Evolutionary conservation across 2,113 vertebrate genomes (phyloP), one percentile per base, ranked within the genome.

Genomic region (Oriolus oriolus): DNA sequence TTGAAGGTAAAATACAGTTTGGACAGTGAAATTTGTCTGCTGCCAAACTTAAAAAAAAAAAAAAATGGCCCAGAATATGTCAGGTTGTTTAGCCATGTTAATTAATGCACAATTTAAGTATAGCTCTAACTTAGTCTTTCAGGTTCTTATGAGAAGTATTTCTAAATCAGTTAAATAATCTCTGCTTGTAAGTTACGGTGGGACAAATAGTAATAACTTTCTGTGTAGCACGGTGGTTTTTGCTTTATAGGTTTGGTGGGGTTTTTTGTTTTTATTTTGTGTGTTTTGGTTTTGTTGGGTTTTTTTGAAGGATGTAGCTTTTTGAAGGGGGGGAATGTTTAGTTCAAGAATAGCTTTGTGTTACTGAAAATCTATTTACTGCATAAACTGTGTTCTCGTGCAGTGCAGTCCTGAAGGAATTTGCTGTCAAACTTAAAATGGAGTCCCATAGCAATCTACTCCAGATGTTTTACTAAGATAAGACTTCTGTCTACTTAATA

Each of bases 401-500:
- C 76, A 70, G 54, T 74, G 76, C 76, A 81, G 39, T 80, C 64
- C 52, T 93, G 73, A 78, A 92, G 65, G 95, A 92, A 95, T 95
- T 90, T 87, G 83, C 90, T 94, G 41, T 68, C 60, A 39, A n/a
- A 74, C 76, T 59, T 73, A 95, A 97, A 92, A 97, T 97, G 96
- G 96, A 97, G 93, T 82, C 64, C 80, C 0, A 4, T 6, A 78
- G 80, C 79, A 96, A 71, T 81, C 52, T 84, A 39, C 60, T 93
- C 89, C 96, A 96, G 95, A 95, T 97, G 89, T 97, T 94, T 86
- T 42, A 60, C 33, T 28, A 66, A 95, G 93, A 96, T 96, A 96
- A 95, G 84, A 56, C 64, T 70, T 84, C 35, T 31, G 47, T 35
- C 86, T 65, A 3, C 77, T 74, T 76, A 73, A 37, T 71, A 39